Conservation (phyloP, 2,888 invertebrate genomes). For the Lepidochitona cinerea region DNA sequence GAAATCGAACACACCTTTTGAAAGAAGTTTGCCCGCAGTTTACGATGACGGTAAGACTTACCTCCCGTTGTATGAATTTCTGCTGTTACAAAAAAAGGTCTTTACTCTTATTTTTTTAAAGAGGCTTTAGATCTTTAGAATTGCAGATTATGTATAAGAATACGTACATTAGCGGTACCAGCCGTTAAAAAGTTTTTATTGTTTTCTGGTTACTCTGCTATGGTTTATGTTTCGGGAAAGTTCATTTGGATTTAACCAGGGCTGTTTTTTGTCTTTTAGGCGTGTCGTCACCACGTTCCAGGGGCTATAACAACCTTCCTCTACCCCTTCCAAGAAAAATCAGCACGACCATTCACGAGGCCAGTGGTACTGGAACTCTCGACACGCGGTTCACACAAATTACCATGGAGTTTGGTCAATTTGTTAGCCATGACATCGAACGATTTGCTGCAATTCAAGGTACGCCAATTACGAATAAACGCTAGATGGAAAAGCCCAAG, state of each 20-base stretch:
- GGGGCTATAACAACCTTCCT: not conserved
- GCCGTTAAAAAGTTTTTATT: too few species aligned
- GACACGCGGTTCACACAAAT: not conserved
- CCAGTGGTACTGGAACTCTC: not conserved
- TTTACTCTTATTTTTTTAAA: too few species aligned
- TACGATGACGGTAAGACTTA: not conserved
- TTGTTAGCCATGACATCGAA: not conserved
- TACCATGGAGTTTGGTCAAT: not conserved
- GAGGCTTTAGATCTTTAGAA: too few species aligned
- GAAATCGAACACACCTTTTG: not conserved
- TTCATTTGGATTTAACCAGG: too few species aligned
- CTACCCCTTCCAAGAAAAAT: not conserved
- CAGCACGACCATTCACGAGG: not conserved
- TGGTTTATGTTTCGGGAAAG: too few species aligned
- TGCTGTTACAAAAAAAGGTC: too few species aligned
- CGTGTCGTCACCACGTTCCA: not conserved
- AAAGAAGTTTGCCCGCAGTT: not conserved
- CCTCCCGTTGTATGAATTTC: too few species aligned
- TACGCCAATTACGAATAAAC: too few species aligned
- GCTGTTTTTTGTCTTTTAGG: not conserved
- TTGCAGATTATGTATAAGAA: too few species aligned
- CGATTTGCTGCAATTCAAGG: not conserved
- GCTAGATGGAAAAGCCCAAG: too few species aligned
- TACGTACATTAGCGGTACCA: too few species aligned
- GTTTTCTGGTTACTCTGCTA: too few species aligned